Base-by-base conservation (phyloP, 2,888 invertebrate species). In the Leptura quadrifasciata region DNA sequence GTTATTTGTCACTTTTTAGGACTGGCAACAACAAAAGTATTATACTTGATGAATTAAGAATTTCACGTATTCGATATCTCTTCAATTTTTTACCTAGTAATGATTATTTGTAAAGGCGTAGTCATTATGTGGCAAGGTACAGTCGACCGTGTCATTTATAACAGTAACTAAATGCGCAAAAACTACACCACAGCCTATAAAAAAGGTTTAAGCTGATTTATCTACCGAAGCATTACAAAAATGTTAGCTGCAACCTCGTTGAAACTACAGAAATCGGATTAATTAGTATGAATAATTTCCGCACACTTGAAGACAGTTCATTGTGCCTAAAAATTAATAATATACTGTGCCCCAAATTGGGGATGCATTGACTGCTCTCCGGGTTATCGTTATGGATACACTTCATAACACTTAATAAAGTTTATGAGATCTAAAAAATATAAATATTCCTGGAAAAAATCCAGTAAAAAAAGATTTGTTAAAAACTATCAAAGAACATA, bases 151-250 rank as follows among this genome's bases (percentile, higher is more conserved):
- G 68, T 54, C 35, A 55, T 55, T 27, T 54, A 52, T 68, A 68
- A 68, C 68, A 68, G 68, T 68, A 68, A 20, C 17, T 65, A 68
- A 68, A 68, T 24, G 31, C 15, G 24, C 65, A 55, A 57, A 55
- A 68, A 68, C 60, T 12, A 24, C 17, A 20, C 1, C 31, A n/a
- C 31, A 60, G 52, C 24, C 31, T 54, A 17, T 35, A 68, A 68
- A 68, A 68, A 67, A 24, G 20, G 20, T n/a, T 12, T 57, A 18
- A 55, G 31, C 27, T 31, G 35, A 58, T 69, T 57, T 17, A 39
- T 15, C 17, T 58, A 35, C 10, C 58, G 15, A 58, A 47, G 58
- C 69, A 47, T 69, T 39, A 24, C 69, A 58, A 58, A 69, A 35
- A 21, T 60, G 39, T 58, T 69, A 31, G 1, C 24, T 61, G n/a